A percentile compares a stretch with the other conserved stretches of the same genome.
Evolutionary conservation across 2,113 vertebrate genomes (phyloP).

Genomic region (Rhabdomys dilectus): DNA sequence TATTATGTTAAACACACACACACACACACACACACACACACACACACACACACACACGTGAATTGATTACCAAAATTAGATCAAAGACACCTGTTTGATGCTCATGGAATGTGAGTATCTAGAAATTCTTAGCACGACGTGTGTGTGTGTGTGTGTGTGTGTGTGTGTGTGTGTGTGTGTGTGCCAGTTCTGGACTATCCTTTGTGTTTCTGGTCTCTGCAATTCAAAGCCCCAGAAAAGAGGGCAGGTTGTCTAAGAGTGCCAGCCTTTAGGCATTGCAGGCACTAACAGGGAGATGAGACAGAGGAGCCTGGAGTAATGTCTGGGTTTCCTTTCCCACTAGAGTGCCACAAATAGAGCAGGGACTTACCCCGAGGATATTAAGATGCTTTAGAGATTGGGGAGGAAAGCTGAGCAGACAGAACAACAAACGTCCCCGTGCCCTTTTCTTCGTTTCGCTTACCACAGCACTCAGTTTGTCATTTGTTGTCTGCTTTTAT

Average conservation of each 20-base stretch:
- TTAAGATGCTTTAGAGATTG: neutral
- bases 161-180: neutral
- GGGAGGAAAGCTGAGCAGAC: neutral
- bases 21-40: no score
- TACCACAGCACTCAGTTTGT: neutral
- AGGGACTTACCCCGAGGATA: neutral
- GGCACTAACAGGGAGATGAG: neutral
- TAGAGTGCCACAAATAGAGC: neutral
- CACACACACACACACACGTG: neutral
- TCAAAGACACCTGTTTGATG: neutral
- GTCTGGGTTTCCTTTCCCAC: neutral
- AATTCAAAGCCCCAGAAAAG: neutral
- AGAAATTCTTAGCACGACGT: neutral
- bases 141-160: neutral
- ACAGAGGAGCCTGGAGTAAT: neutral
- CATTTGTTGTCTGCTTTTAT: neutral
- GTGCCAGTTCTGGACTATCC: neutral
- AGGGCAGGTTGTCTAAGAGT: neutral
- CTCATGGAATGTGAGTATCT: accelerated
- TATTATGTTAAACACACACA: no score
- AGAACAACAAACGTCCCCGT: neutral
- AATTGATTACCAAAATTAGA: slow-evolving; percentile 8
- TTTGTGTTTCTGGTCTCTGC: neutral
- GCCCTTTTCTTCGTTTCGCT: neutral
- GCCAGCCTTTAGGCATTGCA: neutral